Base-by-base conservation (phyloP, 2,113 vertebrate genomes). In the Progne subis region DNA sequence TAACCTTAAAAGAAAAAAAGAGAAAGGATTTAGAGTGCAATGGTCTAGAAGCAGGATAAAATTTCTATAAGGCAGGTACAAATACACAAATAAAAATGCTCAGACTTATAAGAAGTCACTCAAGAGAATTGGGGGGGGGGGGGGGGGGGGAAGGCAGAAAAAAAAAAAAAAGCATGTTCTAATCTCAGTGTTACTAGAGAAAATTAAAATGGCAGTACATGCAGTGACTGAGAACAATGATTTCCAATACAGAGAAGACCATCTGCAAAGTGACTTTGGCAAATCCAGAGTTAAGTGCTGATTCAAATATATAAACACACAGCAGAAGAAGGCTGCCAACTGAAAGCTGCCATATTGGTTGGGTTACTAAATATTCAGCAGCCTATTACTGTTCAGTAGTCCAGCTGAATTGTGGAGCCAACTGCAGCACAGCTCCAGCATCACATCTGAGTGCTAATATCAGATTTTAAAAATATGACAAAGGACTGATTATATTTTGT, bases 191-290 rank as follows among this genome's bases (percentile, higher is more conserved):
- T 41, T 82, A 90, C 59, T 0, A 0, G 55, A 88, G 71, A 53
- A 93, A 88, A 65, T 2, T 2, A 69, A 93, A 88, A 82, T 29
- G 46, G 49, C n/a, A 92, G 53, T 71, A 31, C 25, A 44, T 0
- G 0, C 31, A 68, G 61, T 29, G 46, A 50, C 72, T 64, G 72
- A 50, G 69, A 68, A 46, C 32, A 93, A 64, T 63, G 68, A 94
- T 92, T 92, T 94, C 69, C 91, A 56, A 63, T 67, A 94, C 26
- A 52, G 79, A 59, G 59, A 71, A 87, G 44, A 20, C 23, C 46
- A 37, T 29, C 63, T 95, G 63, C 83, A 96, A 94, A 92, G 89
- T 82, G 63, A 78, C 83, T 96, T 95, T 59, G 56, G 76, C 69
- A 82, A 92, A 86, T 68, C 95, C 82, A 50, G 69, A 89, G 70